phyloP scores from a whole-genome alignment of 2,797 vertebrate species.

The Pristis pectinata region DNA sequence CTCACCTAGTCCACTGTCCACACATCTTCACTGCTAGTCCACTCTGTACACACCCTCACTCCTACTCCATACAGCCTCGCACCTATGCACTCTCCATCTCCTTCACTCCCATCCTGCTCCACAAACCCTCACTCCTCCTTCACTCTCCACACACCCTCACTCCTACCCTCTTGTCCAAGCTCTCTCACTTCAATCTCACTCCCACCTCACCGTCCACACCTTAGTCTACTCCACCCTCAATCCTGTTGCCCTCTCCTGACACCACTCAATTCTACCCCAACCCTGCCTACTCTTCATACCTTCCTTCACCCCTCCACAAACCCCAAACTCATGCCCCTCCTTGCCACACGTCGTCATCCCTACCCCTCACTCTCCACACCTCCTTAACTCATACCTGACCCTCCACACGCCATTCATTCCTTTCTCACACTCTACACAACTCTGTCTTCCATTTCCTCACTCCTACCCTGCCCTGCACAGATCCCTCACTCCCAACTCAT shows the following conservation, averaged over 20 bases:
- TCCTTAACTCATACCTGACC: background rate
- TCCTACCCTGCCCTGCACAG: background rate
- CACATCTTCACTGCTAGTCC: too few relatives aligned
- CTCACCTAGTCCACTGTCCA: too few relatives aligned
- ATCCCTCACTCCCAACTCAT: background rate
- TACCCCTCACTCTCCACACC: background rate
- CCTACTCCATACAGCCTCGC: too few relatives aligned
- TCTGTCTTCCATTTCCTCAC: background rate
- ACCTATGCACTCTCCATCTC: too few relatives aligned
- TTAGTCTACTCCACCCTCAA: background rate
- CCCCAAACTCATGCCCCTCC: background rate
- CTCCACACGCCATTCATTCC: background rate
- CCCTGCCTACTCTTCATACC: background rate
- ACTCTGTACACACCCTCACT: too few relatives aligned
- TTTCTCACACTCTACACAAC: background rate
- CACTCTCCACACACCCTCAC: too few relatives aligned
- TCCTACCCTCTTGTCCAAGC: background rate
- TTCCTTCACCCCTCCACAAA: background rate
- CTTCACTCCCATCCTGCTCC: too few relatives aligned
- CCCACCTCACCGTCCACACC: background rate
- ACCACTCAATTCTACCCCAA: background rate
- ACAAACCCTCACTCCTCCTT: too few relatives aligned
- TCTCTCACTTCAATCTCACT: background rate
- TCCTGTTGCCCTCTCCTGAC: background rate
- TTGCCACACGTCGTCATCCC: background rate